Percentiles rank a stretch among this genome's conserved stretches.
Evolutionary conservation across 2,113 vertebrate genomes (phyloP).

Genomic region (Proteles cristata): DNA sequence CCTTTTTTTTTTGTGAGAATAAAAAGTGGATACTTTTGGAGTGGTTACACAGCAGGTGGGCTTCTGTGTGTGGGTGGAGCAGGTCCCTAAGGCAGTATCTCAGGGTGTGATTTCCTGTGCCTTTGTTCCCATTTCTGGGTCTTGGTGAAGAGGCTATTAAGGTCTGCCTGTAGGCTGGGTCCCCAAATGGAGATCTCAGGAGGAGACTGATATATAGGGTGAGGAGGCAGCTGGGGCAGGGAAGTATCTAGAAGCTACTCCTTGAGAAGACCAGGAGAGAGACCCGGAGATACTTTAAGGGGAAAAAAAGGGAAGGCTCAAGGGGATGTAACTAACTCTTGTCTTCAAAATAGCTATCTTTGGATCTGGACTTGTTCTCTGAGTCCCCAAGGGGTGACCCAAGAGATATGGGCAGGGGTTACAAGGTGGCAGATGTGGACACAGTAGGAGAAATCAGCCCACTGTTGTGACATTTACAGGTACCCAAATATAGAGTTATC

Average conservation of each 20-base stretch:
- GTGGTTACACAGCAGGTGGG: not conserved
- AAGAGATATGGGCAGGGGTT: not conserved
- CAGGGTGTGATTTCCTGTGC: accelerated
- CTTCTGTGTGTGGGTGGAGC: accelerated
- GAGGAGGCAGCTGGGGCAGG: not conserved
- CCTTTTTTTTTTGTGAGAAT: constrained; percentile 68
- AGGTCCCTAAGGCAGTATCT: not conserved
- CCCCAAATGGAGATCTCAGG: not conserved
- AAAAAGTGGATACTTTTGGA: not conserved
- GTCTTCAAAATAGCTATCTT: not conserved
- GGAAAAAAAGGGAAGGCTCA: not conserved
- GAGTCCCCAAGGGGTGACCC: not conserved
- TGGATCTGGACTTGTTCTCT: not conserved
- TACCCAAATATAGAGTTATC: not conserved
- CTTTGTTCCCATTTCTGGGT: not conserved
- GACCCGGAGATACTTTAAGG: not conserved
- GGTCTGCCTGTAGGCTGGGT: not conserved
- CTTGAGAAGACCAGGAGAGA: not conserved
- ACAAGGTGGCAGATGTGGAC: not conserved
- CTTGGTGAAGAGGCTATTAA: not conserved
- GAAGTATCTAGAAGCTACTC: not conserved
- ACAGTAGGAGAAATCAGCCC: not conserved
- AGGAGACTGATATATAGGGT: not conserved
- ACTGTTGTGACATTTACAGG: accelerated
- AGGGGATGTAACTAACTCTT: not conserved